Base-by-base conservation (phyloP, 1,140 invertebrate species). In the Nilaparvata lugens region DNA sequence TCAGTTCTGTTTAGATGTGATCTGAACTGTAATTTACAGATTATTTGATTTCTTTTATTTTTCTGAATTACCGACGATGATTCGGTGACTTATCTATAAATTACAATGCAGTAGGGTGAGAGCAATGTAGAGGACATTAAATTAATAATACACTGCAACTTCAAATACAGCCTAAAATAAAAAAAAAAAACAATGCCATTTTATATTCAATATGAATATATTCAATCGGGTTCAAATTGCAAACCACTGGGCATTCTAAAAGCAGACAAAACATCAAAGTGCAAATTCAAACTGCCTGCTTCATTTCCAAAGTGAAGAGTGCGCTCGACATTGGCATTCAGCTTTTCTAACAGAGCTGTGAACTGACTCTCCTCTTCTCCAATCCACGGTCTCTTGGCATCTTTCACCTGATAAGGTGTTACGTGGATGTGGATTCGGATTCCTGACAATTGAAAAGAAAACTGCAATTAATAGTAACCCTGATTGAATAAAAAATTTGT, bases 381-480 rank as follows among this genome's bases (percentile, higher is more conserved):
- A 66, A 94, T 89, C 88, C 89, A 93, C 4, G 85, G 83, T 58
- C 90, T 74, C 28, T 81, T 75, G 56, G 83, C 79, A 69, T 91
- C 89, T 54, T 79, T 71, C 43, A 89, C 79, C 76, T 94, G 90
- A 74, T 93, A 93, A 1, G 89, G 89, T 23, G 89, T 89, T 9
- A 93, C 86, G 73, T 92, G 88, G 28, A 91, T 79, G 67, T 81
- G 81, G 51, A 89, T 76, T 51, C 79, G 78, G 67, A 89, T 83
- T 58, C 74, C 82, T 84, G 65, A 35, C 74, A 74, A 51, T 58
- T 23, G 56, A 48, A 61, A 52, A 43, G 28, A 28, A 9, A 28
- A 53, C 14, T 5, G 4, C 4, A 53, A 53, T 23, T 23, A 53
- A 53, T 24, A 40, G n/a, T 9, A 40, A 9, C 38, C 38, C 9